Evolutionary conservation across 92 coral and sea anemone genomes (phyloP).

Genomic region (Pocillopora meandrina): DNA sequence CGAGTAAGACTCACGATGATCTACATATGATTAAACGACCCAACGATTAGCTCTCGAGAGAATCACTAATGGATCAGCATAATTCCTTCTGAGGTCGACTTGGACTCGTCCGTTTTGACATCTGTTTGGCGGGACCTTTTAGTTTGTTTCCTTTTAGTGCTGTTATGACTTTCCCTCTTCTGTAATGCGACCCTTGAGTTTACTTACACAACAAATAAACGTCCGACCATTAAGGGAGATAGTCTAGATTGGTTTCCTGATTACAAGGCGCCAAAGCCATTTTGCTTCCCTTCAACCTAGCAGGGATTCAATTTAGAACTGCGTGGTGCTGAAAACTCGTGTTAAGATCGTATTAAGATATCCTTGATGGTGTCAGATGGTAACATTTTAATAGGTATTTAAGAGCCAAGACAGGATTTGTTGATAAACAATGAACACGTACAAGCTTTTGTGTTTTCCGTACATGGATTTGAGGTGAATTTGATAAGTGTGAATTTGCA

Average conservation of each 20-base stretch:
- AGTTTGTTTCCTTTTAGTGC: not conserved
- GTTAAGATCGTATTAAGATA: slow-evolving; percentile 4
- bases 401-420: slow-evolving; percentile 33
- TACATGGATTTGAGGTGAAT: not conserved
- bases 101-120: slow-evolving; percentile 30
- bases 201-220: slow-evolving; percentile 43
- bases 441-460: not conserved
- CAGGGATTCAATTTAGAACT: slow-evolving; percentile 10
- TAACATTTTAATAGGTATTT: slow-evolving; percentile 35
- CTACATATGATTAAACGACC: not conserved
- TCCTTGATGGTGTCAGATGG: slow-evolving; percentile 32
- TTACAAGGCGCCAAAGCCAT: slow-evolving; percentile 18
- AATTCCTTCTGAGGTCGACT: not conserved
- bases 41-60: not conserved
- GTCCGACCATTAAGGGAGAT: slow-evolving; percentile 35
- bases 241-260: slow-evolving; percentile 23
- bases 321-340: slow-evolving; percentile 30
- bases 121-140: slow-evolving; percentile 9
- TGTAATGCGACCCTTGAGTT: slow-evolving; percentile 31
- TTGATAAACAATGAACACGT: slow-evolving; percentile 13
- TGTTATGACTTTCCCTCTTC: slow-evolving; percentile 26
- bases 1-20: slow-evolving; percentile 6
- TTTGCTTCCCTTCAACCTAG: slow-evolving; percentile 10
- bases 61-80: not conserved
- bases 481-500: slow-evolving; percentile 9